Conservation (phyloP, 2,888 invertebrate genomes). For the Pseudococcus longispinus region DNA sequence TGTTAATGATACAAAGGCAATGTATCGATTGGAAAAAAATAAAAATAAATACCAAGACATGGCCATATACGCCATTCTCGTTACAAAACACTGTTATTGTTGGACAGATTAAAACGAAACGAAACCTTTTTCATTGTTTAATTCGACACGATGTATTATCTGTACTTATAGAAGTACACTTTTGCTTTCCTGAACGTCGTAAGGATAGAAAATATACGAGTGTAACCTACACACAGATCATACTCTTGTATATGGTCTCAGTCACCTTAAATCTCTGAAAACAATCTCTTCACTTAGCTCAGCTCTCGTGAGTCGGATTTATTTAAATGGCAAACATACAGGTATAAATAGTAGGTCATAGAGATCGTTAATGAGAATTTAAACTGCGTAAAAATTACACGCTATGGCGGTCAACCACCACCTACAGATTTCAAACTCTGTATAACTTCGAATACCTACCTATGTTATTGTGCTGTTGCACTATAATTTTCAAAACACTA, state of each 20-base stretch:
- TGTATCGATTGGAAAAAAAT: neutral
- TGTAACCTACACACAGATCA: neutral
- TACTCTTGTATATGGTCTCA: neutral
- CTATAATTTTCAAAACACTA: conserved; percentile 16
- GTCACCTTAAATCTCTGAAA: conserved; percentile 11
- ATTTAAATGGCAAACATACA: neutral
- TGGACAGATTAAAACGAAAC: neutral
- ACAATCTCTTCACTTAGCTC: neutral
- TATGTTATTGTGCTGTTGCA: neutral
- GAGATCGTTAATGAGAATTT: conserved; percentile 16
- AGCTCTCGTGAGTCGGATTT: neutral
- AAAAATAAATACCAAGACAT: neutral
- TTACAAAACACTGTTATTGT: neutral
- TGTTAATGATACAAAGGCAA: neutral
- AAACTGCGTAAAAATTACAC: conserved; percentile 34
- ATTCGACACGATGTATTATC: conserved; percentile 3
- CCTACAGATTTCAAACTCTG: conserved; percentile 7
- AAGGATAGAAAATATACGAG: neutral
- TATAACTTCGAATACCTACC: neutral
- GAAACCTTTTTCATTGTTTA: neutral
- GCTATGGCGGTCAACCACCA: conserved; percentile 38
- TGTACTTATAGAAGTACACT: neutral
- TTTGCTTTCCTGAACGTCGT: neutral
- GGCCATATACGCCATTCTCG: neutral
- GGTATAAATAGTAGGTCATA: conserved; percentile 39